A percentile compares a stretch with the other conserved stretches of the same genome.
Evolutionary conservation across 2,888 invertebrate genomes (phyloP).

Genomic region (Mylabris sibirica): DNA sequence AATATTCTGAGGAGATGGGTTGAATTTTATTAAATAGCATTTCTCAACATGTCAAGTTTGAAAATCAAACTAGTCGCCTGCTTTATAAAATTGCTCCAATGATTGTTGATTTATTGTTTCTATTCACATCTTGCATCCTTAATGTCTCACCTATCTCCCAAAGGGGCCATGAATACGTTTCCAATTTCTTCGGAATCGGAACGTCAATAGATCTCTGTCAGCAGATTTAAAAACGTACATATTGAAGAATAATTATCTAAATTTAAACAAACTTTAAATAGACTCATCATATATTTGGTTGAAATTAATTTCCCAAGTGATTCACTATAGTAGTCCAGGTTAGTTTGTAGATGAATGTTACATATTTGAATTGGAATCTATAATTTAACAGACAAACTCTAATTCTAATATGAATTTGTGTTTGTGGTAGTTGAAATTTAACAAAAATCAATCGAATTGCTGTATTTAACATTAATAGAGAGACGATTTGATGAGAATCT

Average conservation of each 20-base stretch:
- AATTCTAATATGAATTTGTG: neutral
- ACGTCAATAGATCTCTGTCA: neutral
- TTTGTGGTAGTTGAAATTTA: neutral
- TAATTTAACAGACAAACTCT: neutral
- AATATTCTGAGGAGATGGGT: neutral
- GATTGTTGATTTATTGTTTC: constrained; percentile 43
- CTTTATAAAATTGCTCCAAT: constrained; percentile 23
- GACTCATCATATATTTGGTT: neutral
- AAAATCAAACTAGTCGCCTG: neutral
- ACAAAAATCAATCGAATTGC: neutral
- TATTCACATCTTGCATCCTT: constrained; percentile 39
- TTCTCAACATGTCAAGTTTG: neutral
- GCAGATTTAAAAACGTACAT: neutral
- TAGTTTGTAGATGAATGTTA: neutral
- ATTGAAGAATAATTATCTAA: neutral
- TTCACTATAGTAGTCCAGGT: too few species aligned
- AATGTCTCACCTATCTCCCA: constrained; percentile 40
- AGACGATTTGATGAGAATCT: neutral
- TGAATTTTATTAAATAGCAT: constrained; percentile 7
- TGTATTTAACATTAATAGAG: neutral
- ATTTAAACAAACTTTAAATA: neutral
- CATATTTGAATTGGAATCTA: neutral
- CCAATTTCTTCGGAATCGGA: neutral
- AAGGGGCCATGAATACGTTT: constrained; percentile 37
- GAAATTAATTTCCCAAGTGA: neutral